Base-by-base conservation (phyloP, 2,113 vertebrate genomes). In the Oryzias curvinotus region DNA sequence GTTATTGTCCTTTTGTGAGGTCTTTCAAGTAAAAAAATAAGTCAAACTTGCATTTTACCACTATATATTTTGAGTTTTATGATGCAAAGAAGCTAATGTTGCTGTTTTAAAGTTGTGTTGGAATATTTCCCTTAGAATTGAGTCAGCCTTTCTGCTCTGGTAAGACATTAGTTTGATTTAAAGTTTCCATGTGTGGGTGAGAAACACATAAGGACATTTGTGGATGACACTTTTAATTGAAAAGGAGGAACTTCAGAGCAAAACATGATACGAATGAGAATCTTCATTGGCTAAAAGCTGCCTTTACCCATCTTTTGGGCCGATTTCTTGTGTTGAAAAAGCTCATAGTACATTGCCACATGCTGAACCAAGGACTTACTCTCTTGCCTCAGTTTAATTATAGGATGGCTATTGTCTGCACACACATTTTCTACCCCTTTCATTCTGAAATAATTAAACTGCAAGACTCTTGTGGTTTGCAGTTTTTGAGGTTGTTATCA, bases 71-170 rank as follows among this genome's bases (percentile, higher is more conserved):
- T 30, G 6, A 30, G 28, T 30, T 36, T 36, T 36, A 13, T 12
- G 36, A 36, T 36, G 12, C 36, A 56, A 71, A 68, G 57, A 43
- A 63, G 57, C 69, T 36, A 77, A 65, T 18, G n/a, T n/a, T n/a
- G 14, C 30, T n/a, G 62, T 66, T 67, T 7, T 56, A 48, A 75
- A 51, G 55, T n/a, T 61, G 75, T 69, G 73, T 74, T 70, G 76
- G 63, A 76, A 77, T 63, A 56, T 50, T 65, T 77, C 75, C 83
- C 77, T 73, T 79, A 56, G 76, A 70, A 73, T 75, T 65, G 75
- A 15, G 10, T 67, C 45, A 49, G 51, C 21, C 42, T 19, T 8
- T 3, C 36, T 36, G 36, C 36, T 36, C 12, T 12, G 28, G 2
- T 36, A 10, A 1, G 16, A 15, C 12, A 55, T 67, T 53, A 47